Percentiles rank a stretch among this genome's conserved stretches.
phyloP scores from a whole-genome alignment of 1,140 invertebrate species.

The Belonocnema kinseyi region DNA sequence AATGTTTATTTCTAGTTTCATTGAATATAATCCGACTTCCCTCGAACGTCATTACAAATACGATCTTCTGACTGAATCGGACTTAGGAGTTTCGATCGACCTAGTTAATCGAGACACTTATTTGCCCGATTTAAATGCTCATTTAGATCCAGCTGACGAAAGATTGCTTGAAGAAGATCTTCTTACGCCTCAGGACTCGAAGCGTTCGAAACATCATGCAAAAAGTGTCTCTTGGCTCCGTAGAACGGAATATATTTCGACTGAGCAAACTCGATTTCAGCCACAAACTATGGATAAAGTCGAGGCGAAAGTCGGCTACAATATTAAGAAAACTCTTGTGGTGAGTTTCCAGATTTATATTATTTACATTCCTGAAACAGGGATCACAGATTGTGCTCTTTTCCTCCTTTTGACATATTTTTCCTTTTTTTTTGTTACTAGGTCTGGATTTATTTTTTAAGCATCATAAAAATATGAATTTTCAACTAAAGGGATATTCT shows the following conservation, averaged over 20 bases:
- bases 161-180: conserved; percentile 95
- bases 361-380: too few species aligned
- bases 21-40: conserved; percentile 96
- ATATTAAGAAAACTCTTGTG: conserved; percentile 96
- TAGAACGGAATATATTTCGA: conserved; percentile 99
- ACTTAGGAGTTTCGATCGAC: conserved; percentile 97
- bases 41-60: conserved; percentile 95
- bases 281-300: conserved; percentile 97
- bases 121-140: conserved; percentile 82
- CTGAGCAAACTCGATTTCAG: conserved; percentile 97
- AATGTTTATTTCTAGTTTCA: conserved; percentile 81
- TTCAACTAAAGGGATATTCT: too few species aligned
- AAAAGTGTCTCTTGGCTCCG: conserved; percentile 97
- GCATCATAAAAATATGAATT: too few species aligned
- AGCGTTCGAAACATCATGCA: conserved; percentile 92
- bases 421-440: too few species aligned
- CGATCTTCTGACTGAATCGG: conserved; percentile 97
- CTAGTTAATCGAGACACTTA: conserved; percentile 97
- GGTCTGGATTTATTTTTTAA: too few species aligned
- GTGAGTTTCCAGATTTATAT: conserved; percentile 51
- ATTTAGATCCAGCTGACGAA: conserved; percentile 92
- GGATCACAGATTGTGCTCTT: too few species aligned
- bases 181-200: conserved; percentile 90
- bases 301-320: conserved; percentile 98
- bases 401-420: too few species aligned